Base-by-base conservation (phyloP, 2,797 vertebrate genomes). In the Tinamus major region DNA sequence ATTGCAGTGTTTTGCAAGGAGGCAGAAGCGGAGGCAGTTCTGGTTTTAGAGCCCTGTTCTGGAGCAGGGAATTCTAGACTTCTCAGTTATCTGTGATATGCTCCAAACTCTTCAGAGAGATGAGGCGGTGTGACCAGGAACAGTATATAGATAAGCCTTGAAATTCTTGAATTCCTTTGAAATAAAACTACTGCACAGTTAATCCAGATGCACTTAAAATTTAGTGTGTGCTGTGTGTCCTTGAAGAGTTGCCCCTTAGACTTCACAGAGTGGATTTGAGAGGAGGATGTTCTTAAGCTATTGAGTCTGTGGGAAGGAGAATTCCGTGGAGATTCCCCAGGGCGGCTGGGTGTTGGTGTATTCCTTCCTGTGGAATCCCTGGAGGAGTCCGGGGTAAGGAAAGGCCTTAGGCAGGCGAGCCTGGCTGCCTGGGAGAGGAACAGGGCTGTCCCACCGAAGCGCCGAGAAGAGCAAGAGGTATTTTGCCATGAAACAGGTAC, bases 61-160 rank as follows among this genome's bases (percentile, higher is more conserved):
- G 74, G 79, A 37, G 16, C 37, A 29, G 61, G 68, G 71, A 59
- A 18, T 13, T 51, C 23, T 33, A 53, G 33, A 31, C 2, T 26
- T 12, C n/a, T 2, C 1, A 5, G 10, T 14, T 44, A 26, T 4
- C 18, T 61, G 58, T 37, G 6, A 2, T 11, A 5, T 2, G 1
- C 42, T 78, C n/a, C 21, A 4, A 46, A n/a, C 13, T 23, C 74
- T 29, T 42, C 44, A 33, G n/a, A 81, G 63, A 19, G 6, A 44
- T 0, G 1, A 20, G 78, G 42, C 7, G 9, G 18, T 6, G 49
- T 58, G 51, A 21, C 4, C 3, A 13, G 55, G 27, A 44, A 5
- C 23, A 49, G 35, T 9, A 2, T 5, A 26, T 7, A 71, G 58
- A 24, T 33, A 33, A 23, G 31, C 17, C 42, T 18, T 49, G 24